These are phyloP conservation scores for Dipodomys spectabilis DNA, from an alignment of 2,113 vertebrate genomes.

Conservation along the genomic window DNA sequence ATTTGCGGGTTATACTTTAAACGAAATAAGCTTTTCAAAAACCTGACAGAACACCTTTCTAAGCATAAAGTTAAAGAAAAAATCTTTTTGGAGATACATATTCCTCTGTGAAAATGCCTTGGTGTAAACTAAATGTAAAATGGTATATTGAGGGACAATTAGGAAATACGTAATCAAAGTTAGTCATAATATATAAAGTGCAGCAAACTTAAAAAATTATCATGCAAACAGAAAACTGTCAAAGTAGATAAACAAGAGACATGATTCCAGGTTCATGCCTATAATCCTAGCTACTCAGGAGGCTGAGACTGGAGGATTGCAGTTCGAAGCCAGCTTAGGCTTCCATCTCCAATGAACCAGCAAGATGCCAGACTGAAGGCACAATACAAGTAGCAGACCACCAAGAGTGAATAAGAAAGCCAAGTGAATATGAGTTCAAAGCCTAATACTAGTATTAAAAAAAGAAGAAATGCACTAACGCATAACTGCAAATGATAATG, in stretches of 20 bases:
- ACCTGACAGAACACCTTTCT: not conserved
- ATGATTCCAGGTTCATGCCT: too few relatives aligned
- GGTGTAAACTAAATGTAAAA: slow-evolving; percentile 31
- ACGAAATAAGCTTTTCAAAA: slow-evolving; percentile 18
- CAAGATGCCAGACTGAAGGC: too few relatives aligned
- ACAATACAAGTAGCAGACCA: too few relatives aligned
- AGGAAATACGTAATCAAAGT: slow-evolving; percentile 5
- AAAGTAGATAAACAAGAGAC: not conserved
- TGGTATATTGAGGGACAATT: not conserved
- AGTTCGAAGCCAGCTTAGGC: too few relatives aligned
- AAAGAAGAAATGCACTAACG: too few relatives aligned
- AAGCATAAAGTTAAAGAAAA: slow-evolving; percentile 38
- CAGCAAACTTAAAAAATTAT: slow-evolving; percentile 11
- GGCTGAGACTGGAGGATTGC: too few relatives aligned
- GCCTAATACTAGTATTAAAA: too few relatives aligned
- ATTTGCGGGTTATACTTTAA: not conserved
- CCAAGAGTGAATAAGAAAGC: too few relatives aligned
- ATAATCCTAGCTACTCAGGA: too few relatives aligned
- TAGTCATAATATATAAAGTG: slow-evolving; percentile 23
- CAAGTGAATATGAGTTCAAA: too few relatives aligned
- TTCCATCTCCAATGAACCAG: too few relatives aligned
- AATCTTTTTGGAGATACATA: not conserved
- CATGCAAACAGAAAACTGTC: slow-evolving; percentile 1
- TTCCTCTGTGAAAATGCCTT: not conserved
- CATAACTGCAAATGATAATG: too few relatives aligned